These are phyloP conservation scores for Corydoras sp. DNA, from an alignment of 2,113 vertebrate genomes.

Conservation along the genomic window DNA sequence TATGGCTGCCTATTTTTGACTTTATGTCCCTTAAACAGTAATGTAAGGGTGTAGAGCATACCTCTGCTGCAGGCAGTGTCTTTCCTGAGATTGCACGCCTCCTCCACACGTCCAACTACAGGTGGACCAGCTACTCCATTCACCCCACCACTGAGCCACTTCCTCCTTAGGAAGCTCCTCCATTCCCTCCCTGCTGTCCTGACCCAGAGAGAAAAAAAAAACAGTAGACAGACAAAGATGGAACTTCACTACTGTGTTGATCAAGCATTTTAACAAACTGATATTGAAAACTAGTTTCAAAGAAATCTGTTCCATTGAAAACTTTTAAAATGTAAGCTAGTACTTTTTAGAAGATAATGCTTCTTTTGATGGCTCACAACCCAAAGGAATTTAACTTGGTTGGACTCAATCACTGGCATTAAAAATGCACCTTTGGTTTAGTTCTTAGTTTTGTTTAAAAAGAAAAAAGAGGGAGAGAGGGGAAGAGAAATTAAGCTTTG, in stretches of 20 bases:
- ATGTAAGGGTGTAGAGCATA: constrained; percentile 39
- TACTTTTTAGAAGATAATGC: too few species aligned
- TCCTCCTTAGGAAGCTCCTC: constrained; percentile 71
- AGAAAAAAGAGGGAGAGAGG: background rate
- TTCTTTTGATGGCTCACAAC: too few species aligned
- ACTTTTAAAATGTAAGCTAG: too few species aligned
- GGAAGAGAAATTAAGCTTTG: background rate
- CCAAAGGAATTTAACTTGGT: too few species aligned
- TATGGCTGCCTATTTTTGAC: too few species aligned
- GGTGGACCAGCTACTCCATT: constrained; percentile 88
- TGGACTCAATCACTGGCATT: too few species aligned
- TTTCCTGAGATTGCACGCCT: constrained; percentile 79
- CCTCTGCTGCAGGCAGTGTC: constrained; percentile 83
- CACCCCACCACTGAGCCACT: constrained; percentile 86
- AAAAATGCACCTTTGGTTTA: too few species aligned
- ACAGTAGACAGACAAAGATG: background rate
- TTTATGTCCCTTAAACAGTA: too few species aligned
- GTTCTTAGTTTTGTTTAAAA: background rate
- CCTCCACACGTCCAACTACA: constrained; percentile 83
- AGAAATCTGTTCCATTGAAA: too few species aligned
- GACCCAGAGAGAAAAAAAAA: constrained; percentile 62
- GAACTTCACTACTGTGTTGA: background rate
- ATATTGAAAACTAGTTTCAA: too few species aligned
- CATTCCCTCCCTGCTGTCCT: constrained; percentile 83
- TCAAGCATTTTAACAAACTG: too few species aligned